Evolutionary conservation across 2,888 invertebrate species (phyloP).

Genomic region (Atethmia centrago): DNA sequence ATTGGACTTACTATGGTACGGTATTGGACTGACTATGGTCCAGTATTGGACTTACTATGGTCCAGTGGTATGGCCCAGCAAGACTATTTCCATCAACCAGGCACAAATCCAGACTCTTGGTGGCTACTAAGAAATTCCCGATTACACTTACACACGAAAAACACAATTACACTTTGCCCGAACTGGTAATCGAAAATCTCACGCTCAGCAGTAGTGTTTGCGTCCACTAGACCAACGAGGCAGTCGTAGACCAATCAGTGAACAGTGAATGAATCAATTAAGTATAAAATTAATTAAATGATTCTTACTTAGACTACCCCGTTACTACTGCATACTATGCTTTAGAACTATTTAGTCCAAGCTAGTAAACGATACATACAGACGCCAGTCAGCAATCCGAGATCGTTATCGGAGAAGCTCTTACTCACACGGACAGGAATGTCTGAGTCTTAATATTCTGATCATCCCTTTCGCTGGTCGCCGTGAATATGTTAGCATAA

Average conservation of each 20-base stretch:
- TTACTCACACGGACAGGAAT: conserved; percentile 43
- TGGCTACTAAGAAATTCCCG: too few species aligned
- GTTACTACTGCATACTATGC: not conserved
- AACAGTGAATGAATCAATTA: not conserved
- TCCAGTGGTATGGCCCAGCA: too few species aligned
- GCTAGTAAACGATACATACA: conserved; percentile 7
- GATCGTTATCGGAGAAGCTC: conserved; percentile 39
- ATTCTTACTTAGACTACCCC: not conserved
- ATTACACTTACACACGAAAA: too few species aligned
- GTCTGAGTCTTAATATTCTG: conserved; percentile 61
- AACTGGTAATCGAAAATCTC: too few species aligned
- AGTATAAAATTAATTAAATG: not conserved
- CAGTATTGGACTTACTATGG: not conserved
- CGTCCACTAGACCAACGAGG: too few species aligned
- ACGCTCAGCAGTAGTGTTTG: too few species aligned
- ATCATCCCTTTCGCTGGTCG: conserved; percentile 45
- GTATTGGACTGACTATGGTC: not conserved
- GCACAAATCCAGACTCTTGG: too few species aligned
- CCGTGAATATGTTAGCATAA: conserved; percentile 64
- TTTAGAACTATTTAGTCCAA: conserved; percentile 34
- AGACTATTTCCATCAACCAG: too few species aligned
- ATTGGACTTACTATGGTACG: too few species aligned
- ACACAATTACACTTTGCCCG: too few species aligned
- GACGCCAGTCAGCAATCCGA: conserved; percentile 30
- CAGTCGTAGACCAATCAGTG: not conserved